Evolutionary conservation across 1,140 invertebrate species (phyloP).

Genomic region (Onthophagus taurus): DNA sequence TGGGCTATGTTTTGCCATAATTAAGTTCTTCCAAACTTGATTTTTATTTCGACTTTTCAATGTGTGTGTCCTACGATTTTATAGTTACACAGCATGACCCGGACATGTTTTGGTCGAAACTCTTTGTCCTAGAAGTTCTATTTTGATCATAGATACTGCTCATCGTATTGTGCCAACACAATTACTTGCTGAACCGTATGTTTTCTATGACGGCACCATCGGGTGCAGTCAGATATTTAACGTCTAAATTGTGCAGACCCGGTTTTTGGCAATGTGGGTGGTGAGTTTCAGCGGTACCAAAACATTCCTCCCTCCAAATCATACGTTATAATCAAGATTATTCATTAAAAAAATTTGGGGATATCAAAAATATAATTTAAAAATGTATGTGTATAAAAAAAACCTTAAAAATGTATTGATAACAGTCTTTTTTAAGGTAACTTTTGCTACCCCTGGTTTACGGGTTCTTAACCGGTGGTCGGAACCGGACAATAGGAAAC

Average conservation of each 20-base stretch:
- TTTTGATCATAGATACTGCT: conserved; percentile 10
- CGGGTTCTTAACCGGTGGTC: too few species aligned
- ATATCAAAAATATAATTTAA: too few species aligned
- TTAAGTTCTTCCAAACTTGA: too few species aligned
- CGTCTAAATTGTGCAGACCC: conserved; percentile 17
- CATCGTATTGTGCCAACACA: conserved; percentile 9
- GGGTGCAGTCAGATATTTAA: conserved; percentile 17
- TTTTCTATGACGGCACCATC: conserved; percentile 2
- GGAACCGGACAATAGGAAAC: conserved; percentile 20
- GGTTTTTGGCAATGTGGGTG: conserved; percentile 17
- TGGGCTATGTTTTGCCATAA: too few species aligned
- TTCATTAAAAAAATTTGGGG: too few species aligned
- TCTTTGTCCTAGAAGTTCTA: conserved; percentile 7
- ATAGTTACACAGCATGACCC: too few species aligned
- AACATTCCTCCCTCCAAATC: background rate
- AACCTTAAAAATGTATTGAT: background rate
- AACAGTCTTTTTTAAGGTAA: too few species aligned
- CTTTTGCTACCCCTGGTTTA: too few species aligned
- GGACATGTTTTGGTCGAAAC: conserved; percentile 10
- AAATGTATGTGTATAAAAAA: too few species aligned
- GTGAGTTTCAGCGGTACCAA: conserved; percentile 8
- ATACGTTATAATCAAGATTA: background rate
- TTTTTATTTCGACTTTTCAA: too few species aligned
- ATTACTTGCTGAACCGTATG: conserved; percentile 11
- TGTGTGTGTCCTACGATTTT: conserved; percentile 7